Conservation (phyloP, 2,888 invertebrate species). For the Trissolcus japonicus region DNA sequence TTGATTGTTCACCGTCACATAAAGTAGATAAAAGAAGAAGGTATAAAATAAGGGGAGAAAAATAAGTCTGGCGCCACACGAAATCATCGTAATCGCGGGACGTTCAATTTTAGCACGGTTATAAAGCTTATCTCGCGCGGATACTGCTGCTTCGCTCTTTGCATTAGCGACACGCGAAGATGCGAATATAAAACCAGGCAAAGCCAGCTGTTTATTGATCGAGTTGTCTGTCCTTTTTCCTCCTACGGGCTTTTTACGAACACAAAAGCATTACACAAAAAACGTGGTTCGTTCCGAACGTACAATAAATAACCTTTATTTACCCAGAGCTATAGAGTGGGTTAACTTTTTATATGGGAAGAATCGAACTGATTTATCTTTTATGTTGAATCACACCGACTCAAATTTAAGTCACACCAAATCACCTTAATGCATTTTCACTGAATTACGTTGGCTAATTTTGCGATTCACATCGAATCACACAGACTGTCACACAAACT, state of each 20-base stretch:
- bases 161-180: constrained; percentile 55
- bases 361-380: too few species aligned
- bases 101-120: constrained; percentile 50
- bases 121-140: constrained; percentile 52
- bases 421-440: too few species aligned
- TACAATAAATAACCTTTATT: constrained; percentile 20
- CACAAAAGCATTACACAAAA: constrained; percentile 58
- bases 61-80: constrained; percentile 35
- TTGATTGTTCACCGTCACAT: constrained; percentile 28
- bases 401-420: too few species aligned
- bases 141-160: constrained; percentile 36
- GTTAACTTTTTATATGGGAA: too few species aligned
- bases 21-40: constrained; percentile 20
- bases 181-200: constrained; percentile 58
- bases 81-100: constrained; percentile 37
- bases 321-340: neutral
- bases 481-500: too few species aligned
- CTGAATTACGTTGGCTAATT: too few species aligned
- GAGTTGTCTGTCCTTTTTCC: constrained; percentile 54
- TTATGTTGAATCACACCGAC: too few species aligned
- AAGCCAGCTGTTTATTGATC: constrained; percentile 69
- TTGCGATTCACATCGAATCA: too few species aligned
- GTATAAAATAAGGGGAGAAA: constrained; percentile 1
- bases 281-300: constrained; percentile 16
- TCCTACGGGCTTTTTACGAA: constrained; percentile 47